phyloP scores from a whole-genome alignment of 1,140 invertebrate species.

The Watersipora subatra region DNA sequence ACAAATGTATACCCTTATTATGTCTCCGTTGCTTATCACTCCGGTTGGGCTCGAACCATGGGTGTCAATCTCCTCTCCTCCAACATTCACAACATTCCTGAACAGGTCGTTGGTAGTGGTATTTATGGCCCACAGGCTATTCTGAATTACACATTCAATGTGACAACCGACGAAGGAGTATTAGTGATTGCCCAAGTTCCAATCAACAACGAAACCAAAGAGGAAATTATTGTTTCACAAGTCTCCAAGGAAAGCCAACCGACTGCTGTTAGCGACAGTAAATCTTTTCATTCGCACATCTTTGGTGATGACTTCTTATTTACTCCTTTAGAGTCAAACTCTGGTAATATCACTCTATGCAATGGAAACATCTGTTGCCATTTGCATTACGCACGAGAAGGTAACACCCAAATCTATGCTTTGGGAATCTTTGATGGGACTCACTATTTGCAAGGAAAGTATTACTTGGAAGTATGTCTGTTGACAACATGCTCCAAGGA shows the following conservation, averaged over 20 bases:
- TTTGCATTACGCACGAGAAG: conserved; percentile 12
- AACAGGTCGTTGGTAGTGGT: conserved; percentile 46
- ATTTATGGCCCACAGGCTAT: conserved; percentile 37
- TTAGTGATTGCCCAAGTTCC: conserved; percentile 19
- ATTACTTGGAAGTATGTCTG: conserved; percentile 27
- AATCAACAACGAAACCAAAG: not conserved
- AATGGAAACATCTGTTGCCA: conserved; percentile 20
- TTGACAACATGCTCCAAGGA: conserved; percentile 20
- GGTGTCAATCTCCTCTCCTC: conserved; percentile 48
- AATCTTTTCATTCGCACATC: conserved; percentile 4
- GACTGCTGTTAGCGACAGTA: not conserved
- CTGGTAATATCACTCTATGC: conserved; percentile 15
- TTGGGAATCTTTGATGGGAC: conserved; percentile 31
- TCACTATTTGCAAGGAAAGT: conserved; percentile 19
- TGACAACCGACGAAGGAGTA: conserved; percentile 6
- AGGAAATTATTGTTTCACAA: no score
- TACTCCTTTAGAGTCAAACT: conserved; percentile 8
- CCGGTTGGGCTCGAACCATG: conserved; percentile 44
- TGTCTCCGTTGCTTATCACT: conserved; percentile 42
- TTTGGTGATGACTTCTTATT: conserved; percentile 13
- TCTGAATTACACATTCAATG: conserved; percentile 15
- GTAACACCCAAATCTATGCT: conserved; percentile 17
- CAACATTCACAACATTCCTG: conserved; percentile 41
- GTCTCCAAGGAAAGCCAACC: not conserved
- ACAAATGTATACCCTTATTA: conserved; percentile 57